Evolutionary conservation across 2,888 invertebrate genomes (phyloP), one percentile per base, ranked within the genome.

Genomic region (Chaitophorus viminalis): DNA sequence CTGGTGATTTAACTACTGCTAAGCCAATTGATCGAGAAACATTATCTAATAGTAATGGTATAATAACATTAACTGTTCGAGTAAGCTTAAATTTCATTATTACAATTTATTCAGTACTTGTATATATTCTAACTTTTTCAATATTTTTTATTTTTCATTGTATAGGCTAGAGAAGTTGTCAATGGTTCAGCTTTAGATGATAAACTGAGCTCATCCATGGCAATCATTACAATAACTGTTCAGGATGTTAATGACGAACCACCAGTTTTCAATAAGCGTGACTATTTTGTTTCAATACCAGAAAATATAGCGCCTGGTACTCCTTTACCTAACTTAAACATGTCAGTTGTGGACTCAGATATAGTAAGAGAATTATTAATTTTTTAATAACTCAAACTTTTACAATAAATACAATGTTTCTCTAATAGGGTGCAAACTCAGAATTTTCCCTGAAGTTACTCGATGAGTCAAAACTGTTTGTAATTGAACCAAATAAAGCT

Each of bases 211-310:
- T 94, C 94, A 3, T 93, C 95, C 0, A 93, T 93, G 1, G 94
- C 96, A 1, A 94, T 95, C 87, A 95, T 95, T 18, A 95, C 95
- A 0, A 94, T 98, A 82, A 96, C 96, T 72, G 95, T 97, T 90
- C 94, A 95, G 90, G 97, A 97, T 91, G 96, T 97, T 0, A 97
- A 97, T 91, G 97, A 97, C 91, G 96, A 96, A 90, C 95, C 96
- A 0, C 97, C 97, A 0, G 93, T 93, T 76, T 97, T 97, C 92
- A 96, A 96, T 92, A 93, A 94, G 76, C 93, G 95, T 77, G 97
- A 97, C 91, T 97, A 96, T 92, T 93, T 93, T 90, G 95, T 96
- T 25, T 94, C 95, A 89, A 94, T 97, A 89, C 94, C 95, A 0
- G 97, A 98, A 92, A 96, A 96, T 90, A 94, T 96, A 18, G 94